A percentile compares a stretch with the other conserved stretches of the same genome.
Conservation (phyloP, 2,113 vertebrate genomes). For the Acanthisitta chloris region DNA sequence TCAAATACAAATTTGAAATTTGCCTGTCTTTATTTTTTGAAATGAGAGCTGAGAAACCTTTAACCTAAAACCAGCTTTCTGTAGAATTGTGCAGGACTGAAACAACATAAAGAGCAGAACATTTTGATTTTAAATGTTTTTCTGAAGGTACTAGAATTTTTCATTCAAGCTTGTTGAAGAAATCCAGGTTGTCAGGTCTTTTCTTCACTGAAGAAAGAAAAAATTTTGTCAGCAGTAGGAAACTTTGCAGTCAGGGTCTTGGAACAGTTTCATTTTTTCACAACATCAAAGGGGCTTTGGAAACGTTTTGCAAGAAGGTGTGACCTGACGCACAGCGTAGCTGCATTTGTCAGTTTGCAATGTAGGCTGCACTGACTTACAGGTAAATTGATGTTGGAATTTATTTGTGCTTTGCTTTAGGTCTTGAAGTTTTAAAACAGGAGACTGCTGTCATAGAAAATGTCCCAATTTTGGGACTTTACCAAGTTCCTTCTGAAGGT, state of each 20-base stretch:
- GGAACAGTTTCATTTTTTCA: background rate
- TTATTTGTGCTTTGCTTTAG: constrained; percentile 66
- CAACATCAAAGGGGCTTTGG: background rate
- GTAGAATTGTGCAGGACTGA: background rate
- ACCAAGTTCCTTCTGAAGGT: constrained; percentile 88
- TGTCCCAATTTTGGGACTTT: constrained; percentile 92
- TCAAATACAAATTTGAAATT: background rate
- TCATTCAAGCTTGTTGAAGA: background rate
- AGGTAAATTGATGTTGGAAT: background rate
- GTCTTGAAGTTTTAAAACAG: constrained; percentile 94
- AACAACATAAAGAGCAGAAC: background rate
- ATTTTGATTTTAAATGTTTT: background rate
- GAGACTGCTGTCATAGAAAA: constrained; percentile 90
- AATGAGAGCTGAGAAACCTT: background rate
- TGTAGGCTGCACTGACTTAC: background rate
- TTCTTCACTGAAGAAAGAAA: background rate
- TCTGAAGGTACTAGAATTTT: background rate
- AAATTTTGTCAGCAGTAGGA: background rate
- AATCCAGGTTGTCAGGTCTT: background rate
- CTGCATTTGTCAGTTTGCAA: background rate
- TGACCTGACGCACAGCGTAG: background rate
- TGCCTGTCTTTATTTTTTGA: background rate
- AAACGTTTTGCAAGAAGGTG: background rate
- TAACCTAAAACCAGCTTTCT: background rate
- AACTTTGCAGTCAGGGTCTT: background rate